Evolutionary conservation across 2,888 invertebrate species (phyloP), one percentile per base, ranked within the genome.

Genomic region (Beris morrisii): DNA sequence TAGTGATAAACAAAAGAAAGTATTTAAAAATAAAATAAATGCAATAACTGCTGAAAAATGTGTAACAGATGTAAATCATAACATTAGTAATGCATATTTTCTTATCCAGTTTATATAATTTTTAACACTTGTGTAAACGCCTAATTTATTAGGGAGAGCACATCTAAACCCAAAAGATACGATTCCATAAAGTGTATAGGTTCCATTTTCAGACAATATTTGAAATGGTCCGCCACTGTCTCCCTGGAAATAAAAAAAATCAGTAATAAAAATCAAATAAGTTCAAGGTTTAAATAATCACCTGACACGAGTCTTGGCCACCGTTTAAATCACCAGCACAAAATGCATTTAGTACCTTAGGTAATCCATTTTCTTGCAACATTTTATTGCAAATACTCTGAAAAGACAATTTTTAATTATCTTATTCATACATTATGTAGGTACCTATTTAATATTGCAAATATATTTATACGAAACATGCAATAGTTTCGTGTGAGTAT

Each of bases 91-190:
- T 22, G 22, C 22, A 22, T 22, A 22, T 22, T 22, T 22, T 22
- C 3, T 22, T 22, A 22, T 22, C 22, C 22, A 22, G 22, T 1
- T 22, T 22, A 22, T 22, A 22, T 22, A 22, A 22, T 22, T 22
- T 22, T 1, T 22, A 22, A 22, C 22, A 22, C 22, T 22, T 22
- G 22, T 22, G 22, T 22, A 22, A 22, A 22, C 22, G 22, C 22
- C 22, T 22, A 22, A 22, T 22, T 22, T 22, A 30, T 32, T 46
- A n/a, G 6, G 11, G 5, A 22, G 22, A 13, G 56, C 69, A 63
- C 70, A 70, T 45, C 64, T 66, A 5, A 56, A 31, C n/a, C 70
- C 70, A 56, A 68, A 70, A 15, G 68, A 66, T 12, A 56, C 56
- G 9, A 70, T 57, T 4, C 68, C 70, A 66, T 46, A 22, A 38